Evolutionary conservation across 1,140 invertebrate genomes (phyloP), one percentile per base, ranked within the genome.

Genomic region (fruit fly (Drosophila melanogaster)): DNA sequence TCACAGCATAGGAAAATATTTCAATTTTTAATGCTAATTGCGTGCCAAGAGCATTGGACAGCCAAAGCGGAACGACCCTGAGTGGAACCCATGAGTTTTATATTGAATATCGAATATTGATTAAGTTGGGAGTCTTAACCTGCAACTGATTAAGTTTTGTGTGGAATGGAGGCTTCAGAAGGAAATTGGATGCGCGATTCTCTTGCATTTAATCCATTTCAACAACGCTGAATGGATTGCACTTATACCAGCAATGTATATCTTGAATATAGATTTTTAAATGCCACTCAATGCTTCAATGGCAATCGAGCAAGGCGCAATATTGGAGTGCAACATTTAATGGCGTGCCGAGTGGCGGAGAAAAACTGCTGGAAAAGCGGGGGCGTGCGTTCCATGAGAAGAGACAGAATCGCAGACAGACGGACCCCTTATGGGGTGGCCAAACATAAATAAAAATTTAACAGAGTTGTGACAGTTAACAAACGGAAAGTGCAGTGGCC

Each of bases 21-120:
- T 55, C 53, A 73, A 74, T 78, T 81, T 81, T 81, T 57, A 83
- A 83, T 83, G 79, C 75, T 83, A 81, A 80, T 80, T 80, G 78
- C 65, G 78, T 80, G 70, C 77, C 71, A 79, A 81, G 73, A 72
- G 73, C 73, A 74, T 62, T 41, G 58, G 44, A 65, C 59, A 62
- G 59, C 54, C 71, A 57, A 80, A 71, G 79, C 59, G 78, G 74
- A 81, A 81, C 79, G 79, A 81, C 79, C 74, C 57, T 81, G 79
- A 69, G 19, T 15, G 61, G 24, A 14, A 50, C 33, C 41, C 41
- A 44, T 44, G 41, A 10, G 19, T 19, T 15, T 44, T 26, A 43
- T 74, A 74, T 65, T 17, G 46, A 50, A 44, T 75, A 65, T 75
- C 61, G 35, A 74, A 64, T 38, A 26, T 41, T 22, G 19, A 53